Conservation (phyloP, 2,888 invertebrate species). For the Macaria liturata region DNA sequence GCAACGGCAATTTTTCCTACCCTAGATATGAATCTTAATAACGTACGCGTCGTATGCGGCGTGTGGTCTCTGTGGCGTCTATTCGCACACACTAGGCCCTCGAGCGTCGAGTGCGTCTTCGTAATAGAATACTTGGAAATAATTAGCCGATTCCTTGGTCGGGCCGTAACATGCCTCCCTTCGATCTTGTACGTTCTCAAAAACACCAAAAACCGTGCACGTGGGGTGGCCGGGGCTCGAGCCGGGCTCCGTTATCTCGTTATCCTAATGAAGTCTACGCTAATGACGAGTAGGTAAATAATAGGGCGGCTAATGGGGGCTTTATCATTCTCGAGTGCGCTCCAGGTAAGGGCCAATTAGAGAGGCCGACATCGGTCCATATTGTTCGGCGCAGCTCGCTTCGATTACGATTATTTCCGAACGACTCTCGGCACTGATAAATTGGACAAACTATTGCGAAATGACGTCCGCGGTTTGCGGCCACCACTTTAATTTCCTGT, state of each 20-base stretch:
- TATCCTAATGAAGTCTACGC: constrained; percentile 84
- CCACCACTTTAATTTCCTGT: constrained; percentile 68
- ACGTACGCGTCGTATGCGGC: constrained; percentile 44
- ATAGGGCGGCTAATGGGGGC: constrained; percentile 83
- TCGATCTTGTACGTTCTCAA: constrained; percentile 63
- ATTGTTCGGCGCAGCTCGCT: constrained; percentile 80
- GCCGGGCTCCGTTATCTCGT: constrained; percentile 78
- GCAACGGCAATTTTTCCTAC: constrained; percentile 70
- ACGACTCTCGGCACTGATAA: constrained; percentile 78
- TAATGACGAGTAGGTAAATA: constrained; percentile 84
- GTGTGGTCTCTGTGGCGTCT: constrained; percentile 49
- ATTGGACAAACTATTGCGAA: constrained; percentile 81
- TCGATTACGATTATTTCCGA: constrained; percentile 81
- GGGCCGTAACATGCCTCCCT: constrained; percentile 48
- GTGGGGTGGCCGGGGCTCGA: constrained; percentile 57
- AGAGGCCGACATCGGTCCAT: constrained; percentile 80
- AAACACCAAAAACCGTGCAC: constrained; percentile 70
- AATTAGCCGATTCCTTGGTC: constrained; percentile 61
- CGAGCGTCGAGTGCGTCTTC: constrained; percentile 27
- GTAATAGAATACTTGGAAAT: constrained; percentile 55
- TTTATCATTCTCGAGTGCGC: constrained; percentile 84
- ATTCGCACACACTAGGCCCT: constrained; percentile 37
- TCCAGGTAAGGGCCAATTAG: constrained; percentile 84
- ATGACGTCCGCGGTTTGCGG: constrained; percentile 75
- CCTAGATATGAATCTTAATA: constrained; percentile 77